Percentiles rank a stretch among this genome's conserved stretches.
These are phyloP conservation scores for Microtus ochrogaster DNA, from an alignment of 2,113 vertebrate species.

Conservation along the genomic window DNA sequence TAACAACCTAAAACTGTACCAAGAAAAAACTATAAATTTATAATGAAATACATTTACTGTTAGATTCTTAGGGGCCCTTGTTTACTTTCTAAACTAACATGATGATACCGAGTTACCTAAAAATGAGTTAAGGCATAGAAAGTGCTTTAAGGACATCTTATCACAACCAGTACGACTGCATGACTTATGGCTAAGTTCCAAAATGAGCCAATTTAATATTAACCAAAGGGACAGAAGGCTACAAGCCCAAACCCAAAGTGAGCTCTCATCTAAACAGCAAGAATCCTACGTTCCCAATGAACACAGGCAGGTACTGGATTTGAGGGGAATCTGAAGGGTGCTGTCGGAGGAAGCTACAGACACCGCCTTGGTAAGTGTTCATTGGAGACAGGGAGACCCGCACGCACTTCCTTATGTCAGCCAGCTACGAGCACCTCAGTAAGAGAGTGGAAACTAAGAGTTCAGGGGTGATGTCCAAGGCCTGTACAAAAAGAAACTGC, in stretches of 20 bases:
- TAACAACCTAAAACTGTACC: background rate
- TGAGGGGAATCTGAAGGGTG: background rate
- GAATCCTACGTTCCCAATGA: background rate
- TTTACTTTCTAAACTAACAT: conserved; percentile 22
- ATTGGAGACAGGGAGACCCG: background rate
- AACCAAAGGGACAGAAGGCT: conserved; percentile 41
- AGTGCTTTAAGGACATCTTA: conserved; percentile 31
- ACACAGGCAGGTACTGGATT: background rate
- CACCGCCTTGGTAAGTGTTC: background rate
- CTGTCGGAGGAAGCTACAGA: background rate
- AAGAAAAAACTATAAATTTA: background rate
- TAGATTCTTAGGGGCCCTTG: background rate
- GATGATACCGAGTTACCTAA: conserved; percentile 15
- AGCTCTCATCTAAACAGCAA: background rate
- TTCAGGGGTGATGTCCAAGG: background rate
- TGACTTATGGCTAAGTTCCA: conserved; percentile 49
- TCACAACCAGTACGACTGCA: conserved; percentile 7
- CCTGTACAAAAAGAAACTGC: background rate
- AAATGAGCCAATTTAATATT: conserved; percentile 63
- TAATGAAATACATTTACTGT: conserved; percentile 16
- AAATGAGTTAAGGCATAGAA: conserved; percentile 15
- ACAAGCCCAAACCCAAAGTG: conserved; percentile 12
- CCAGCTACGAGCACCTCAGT: background rate
- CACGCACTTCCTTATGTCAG: background rate
- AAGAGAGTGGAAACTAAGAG: conserved; percentile 18